phyloP scores from a whole-genome alignment of 2,797 vertebrate species.

The Myripristis jacobus region DNA sequence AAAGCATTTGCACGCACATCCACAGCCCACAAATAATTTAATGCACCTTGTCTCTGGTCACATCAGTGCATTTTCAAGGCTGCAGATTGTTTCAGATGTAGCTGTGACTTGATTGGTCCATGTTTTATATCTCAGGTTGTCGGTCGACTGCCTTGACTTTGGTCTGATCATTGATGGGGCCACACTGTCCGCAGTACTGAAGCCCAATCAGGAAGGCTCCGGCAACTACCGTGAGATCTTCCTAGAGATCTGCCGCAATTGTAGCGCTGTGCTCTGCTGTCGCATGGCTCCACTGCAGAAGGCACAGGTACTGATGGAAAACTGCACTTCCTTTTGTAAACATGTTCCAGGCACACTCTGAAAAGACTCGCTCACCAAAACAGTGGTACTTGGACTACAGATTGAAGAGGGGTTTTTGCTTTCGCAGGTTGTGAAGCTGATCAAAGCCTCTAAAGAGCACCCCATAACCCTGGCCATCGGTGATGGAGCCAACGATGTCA shows the following conservation, averaged over 20 bases:
- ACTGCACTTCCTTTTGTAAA: background rate
- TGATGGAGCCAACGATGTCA: conserved; percentile 99
- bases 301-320: conserved; percentile 76
- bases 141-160: conserved; percentile 93
- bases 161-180: conserved; percentile 98
- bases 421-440: conserved; percentile 95
- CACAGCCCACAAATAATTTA: background rate
- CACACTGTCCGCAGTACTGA: conserved; percentile 92
- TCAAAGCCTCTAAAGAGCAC: conserved; percentile 95
- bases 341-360: background rate
- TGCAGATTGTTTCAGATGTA: no score
- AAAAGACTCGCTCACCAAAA: background rate
- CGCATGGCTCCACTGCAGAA: conserved; percentile 84
- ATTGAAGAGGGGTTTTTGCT: conserved; percentile 19
- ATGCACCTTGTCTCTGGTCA: background rate
- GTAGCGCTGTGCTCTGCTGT: conserved; percentile 90
- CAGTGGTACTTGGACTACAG: background rate
- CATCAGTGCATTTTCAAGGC: background rate
- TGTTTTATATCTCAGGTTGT: conserved; percentile 84
- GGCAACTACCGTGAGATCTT: conserved; percentile 94
- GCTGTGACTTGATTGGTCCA: background rate
- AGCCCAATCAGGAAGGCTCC: conserved; percentile 84
- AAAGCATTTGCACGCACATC: background rate
- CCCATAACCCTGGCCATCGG: conserved; percentile 97
- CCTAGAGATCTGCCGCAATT: conserved; percentile 96